Evolutionary conservation across 1,140 invertebrate genomes (phyloP).

Genomic region (Schlechtendalia chinensis): DNA sequence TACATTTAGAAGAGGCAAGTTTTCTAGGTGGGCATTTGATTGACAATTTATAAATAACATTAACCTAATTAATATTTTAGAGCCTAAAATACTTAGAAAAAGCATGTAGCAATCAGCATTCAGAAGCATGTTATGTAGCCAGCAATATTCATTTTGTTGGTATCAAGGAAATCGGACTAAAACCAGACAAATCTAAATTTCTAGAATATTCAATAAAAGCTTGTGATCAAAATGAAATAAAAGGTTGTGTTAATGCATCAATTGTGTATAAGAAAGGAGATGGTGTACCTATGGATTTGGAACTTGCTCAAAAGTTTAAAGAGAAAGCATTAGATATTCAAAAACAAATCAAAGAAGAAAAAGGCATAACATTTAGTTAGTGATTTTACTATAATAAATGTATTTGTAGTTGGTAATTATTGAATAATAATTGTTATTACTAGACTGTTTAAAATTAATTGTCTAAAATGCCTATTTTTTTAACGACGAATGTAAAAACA

Average conservation of each 20-base stretch:
- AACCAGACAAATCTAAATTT: constrained; percentile 71
- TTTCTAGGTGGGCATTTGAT: not conserved
- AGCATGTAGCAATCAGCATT: constrained; percentile 69
- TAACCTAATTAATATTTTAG: constrained; percentile 51
- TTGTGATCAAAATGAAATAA: constrained; percentile 77
- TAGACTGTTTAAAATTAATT: not conserved
- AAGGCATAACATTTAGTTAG: constrained; percentile 34
- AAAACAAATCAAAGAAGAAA: constrained; percentile 58
- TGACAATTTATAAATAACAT: constrained; percentile 14
- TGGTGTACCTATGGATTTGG: constrained; percentile 68
- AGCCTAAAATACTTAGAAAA: constrained; percentile 74
- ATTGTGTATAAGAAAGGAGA: constrained; percentile 70
- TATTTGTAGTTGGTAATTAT: not conserved
- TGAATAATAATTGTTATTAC: not conserved
- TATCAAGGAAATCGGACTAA: constrained; percentile 64
- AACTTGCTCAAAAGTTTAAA: constrained; percentile 71
- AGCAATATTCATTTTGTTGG: constrained; percentile 76
- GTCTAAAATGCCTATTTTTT: too few species aligned
- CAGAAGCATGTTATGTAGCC: constrained; percentile 76
- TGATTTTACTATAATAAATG: not conserved
- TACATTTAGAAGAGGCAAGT: constrained; percentile 18
- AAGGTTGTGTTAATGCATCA: constrained; percentile 82
- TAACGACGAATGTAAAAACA: too few species aligned
- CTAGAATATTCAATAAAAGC: constrained; percentile 72
- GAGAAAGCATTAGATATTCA: constrained; percentile 68